These are phyloP conservation scores for Enteromius viviparus DNA, from an alignment of 2,797 vertebrate genomes.

Conservation along the genomic window DNA sequence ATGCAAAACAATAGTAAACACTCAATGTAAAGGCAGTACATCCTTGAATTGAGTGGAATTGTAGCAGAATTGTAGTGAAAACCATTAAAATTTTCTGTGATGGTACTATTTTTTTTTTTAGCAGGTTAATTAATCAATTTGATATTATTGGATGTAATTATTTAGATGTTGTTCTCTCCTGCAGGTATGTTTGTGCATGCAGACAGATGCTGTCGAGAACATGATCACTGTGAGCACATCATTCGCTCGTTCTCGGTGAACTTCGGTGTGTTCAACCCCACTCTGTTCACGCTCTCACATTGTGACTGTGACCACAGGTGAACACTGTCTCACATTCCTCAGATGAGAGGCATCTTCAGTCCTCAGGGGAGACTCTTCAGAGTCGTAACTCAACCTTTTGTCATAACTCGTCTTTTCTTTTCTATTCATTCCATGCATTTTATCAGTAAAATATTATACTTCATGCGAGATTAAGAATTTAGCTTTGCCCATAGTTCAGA, in stretches of 20 bases:
- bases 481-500: neutral
- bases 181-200: slow-evolving; percentile 79
- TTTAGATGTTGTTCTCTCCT: neutral
- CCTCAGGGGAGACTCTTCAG: slow-evolving; percentile 40
- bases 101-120: neutral
- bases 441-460: neutral
- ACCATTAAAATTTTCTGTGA: neutral
- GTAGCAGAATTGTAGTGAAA: neutral
- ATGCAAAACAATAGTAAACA: no score
- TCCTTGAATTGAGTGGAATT: no score
- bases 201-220: slow-evolving; percentile 89
- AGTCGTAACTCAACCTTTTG: slow-evolving; percentile 34
- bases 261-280: slow-evolving; percentile 86
- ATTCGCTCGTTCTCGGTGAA: slow-evolving; percentile 79
- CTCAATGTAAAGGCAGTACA: no score
- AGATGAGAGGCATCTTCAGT: neutral
- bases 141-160: neutral
- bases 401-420: slow-evolving; percentile 38
- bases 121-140: neutral
- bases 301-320: slow-evolving; percentile 87
- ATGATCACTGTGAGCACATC: slow-evolving; percentile 82
- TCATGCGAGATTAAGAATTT: neutral
- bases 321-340: slow-evolving; percentile 49
- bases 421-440: neutral
- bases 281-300: slow-evolving; percentile 85